Percentiles rank a stretch among this genome's conserved stretches.
phyloP scores from a whole-genome alignment of 2,888 invertebrate genomes.

The Furcula furcula region DNA sequence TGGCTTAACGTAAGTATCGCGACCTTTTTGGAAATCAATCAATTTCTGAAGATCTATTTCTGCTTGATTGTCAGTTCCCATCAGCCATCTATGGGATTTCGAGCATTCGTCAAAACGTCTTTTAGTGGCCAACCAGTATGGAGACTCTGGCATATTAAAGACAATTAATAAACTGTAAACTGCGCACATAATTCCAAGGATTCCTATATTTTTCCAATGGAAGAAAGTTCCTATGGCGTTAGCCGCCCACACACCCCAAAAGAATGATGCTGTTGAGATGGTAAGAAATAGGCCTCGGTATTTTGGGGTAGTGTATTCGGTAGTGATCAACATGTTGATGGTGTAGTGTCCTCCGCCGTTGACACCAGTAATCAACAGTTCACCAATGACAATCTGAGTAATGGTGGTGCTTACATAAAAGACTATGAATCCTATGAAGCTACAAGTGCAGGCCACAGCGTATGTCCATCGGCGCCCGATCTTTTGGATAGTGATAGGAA shows the following conservation, averaged over 20 bases:
- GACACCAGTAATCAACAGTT: slow-evolving; percentile 23
- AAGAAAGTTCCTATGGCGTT: slow-evolving; percentile 38
- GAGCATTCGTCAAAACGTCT: slow-evolving; percentile 13
- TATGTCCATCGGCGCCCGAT: slow-evolving; percentile 18
- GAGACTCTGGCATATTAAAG: slow-evolving; percentile 38
- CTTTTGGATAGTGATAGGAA: slow-evolving; percentile 6
- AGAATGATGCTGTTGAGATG: slow-evolving; percentile 25
- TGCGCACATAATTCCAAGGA: slow-evolving; percentile 22
- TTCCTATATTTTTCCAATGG: slow-evolving; percentile 33
- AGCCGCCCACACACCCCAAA: slow-evolving; percentile 19
- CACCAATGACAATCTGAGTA: slow-evolving; percentile 29
- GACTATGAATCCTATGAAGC: slow-evolving; percentile 14
- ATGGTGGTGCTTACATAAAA: slow-evolving; percentile 21
- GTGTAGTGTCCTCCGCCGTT: slow-evolving; percentile 14
- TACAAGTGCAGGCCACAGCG: slow-evolving; percentile 4
- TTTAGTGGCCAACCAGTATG: slow-evolving; percentile 27
- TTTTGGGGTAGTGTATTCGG: slow-evolving; percentile 15
- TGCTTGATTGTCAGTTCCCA: slow-evolving; percentile 17
- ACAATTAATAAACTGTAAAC: slow-evolving; percentile 17
- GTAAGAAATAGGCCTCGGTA: slow-evolving; percentile 30
- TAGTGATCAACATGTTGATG: slow-evolving; percentile 4
- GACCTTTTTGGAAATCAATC: slow-evolving; percentile 4
- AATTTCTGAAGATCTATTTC: slow-evolving; percentile 17
- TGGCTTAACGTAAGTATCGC: too few relatives aligned
- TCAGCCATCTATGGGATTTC: slow-evolving; percentile 26